These are phyloP conservation scores for Tachysurus fulvidraco DNA, from an alignment of 2,113 vertebrate species.

Conservation along the genomic window DNA sequence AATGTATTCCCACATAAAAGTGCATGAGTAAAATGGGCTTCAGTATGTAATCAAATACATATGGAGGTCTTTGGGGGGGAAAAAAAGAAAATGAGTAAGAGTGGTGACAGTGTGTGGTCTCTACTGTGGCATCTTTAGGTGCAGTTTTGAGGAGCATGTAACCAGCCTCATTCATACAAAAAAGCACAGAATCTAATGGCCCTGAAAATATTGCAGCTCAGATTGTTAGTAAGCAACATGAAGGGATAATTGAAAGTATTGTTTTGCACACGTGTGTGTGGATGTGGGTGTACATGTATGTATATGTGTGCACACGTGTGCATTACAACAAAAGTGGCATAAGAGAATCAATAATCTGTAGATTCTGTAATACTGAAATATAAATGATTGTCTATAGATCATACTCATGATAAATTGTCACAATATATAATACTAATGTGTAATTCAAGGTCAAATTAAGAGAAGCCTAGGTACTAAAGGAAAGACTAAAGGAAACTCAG, in stretches of 20 bases:
- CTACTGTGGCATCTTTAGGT: slow-evolving; percentile 11
- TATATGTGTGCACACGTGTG: not conserved
- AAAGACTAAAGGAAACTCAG: not conserved
- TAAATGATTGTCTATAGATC: slow-evolving; percentile 47
- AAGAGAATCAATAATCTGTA: slow-evolving; percentile 17
- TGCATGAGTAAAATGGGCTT: not conserved
- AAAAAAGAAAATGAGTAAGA: not conserved
- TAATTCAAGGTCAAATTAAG: not conserved
- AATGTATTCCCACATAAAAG: not conserved
- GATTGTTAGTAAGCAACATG: not conserved
- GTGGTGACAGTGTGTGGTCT: slow-evolving; percentile 16
- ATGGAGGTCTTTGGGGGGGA: not conserved
- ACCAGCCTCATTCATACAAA: not conserved
- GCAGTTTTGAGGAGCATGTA: not conserved
- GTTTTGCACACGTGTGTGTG: not conserved
- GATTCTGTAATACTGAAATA: slow-evolving; percentile 49
- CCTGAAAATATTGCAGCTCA: not conserved
- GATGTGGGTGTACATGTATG: not conserved
- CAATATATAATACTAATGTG: slow-evolving; percentile 19
- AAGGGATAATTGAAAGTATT: not conserved
- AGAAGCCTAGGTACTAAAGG: not conserved
- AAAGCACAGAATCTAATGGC: not conserved
- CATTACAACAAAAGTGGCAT: not conserved
- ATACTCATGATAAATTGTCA: slow-evolving; percentile 14
- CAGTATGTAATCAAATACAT: slow-evolving; percentile 1